phyloP scores from a whole-genome alignment of 2,113 vertebrate species.

The Pelobates fuscus region DNA sequence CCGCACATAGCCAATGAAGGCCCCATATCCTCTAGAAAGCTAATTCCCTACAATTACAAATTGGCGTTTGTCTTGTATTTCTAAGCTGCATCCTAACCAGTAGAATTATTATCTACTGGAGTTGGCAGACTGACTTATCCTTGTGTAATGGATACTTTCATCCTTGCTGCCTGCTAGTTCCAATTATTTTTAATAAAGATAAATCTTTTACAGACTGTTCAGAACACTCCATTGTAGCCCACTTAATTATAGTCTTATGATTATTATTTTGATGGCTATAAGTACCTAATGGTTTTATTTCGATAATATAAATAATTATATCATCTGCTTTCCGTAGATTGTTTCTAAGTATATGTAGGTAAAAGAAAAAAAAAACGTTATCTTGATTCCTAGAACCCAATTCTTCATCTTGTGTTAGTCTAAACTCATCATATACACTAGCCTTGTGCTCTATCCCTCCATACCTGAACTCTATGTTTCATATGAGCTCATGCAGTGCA shows the following conservation, averaged over 20 bases:
- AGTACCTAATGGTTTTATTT: background rate
- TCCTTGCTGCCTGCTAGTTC: background rate
- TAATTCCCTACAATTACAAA: conserved; percentile 11
- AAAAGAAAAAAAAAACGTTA: conserved; percentile 1
- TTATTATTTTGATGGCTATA: background rate
- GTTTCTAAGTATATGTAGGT: conserved; percentile 17
- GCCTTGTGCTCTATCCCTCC: background rate
- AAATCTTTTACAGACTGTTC: conserved; percentile 5
- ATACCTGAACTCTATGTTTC: conserved; percentile 9
- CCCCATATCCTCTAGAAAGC: background rate
- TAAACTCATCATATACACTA: conserved; percentile 15
- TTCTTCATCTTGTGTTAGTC: conserved; percentile 1
- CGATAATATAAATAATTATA: no score
- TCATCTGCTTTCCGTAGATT: no score
- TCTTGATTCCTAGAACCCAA: conserved; percentile 9
- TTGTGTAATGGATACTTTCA: background rate
- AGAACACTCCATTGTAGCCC: background rate
- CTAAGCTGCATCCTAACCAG: background rate
- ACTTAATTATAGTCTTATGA: background rate
- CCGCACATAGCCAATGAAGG: background rate
- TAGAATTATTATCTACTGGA: background rate
- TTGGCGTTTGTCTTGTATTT: background rate
- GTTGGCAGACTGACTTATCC: background rate
- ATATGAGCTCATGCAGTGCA: conserved; percentile 15
- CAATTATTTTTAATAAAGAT: background rate